Evolutionary conservation across 2,888 invertebrate species (phyloP).

Genomic region (Dryococelus australis): DNA sequence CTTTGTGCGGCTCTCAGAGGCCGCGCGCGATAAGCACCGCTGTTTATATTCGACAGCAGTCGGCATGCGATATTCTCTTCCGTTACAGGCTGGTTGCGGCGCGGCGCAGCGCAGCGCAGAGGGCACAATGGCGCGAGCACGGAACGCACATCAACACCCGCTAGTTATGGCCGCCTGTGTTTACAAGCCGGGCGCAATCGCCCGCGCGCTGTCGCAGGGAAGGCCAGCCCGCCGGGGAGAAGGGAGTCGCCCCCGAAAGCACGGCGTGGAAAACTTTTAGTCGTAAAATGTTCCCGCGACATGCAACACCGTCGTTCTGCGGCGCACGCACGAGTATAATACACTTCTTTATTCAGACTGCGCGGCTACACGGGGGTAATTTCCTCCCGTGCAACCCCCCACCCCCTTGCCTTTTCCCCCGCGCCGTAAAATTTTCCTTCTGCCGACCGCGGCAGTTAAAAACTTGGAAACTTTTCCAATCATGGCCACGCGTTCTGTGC

Average conservation of each 20-base stretch:
- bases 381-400: background rate
- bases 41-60: too few relatives aligned
- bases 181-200: background rate
- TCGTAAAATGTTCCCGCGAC: constrained; percentile 3
- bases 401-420: background rate
- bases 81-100: too few relatives aligned
- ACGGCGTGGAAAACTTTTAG: background rate
- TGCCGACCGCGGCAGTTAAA: background rate
- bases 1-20: too few relatives aligned
- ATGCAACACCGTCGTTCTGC: background rate
- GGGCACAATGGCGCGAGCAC: background rate
- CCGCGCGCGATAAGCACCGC: too few relatives aligned
- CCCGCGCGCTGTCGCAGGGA: background rate
- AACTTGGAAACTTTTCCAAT: background rate
- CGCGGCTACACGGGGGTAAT: constrained; percentile 10
- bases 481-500: background rate
- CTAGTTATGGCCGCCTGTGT: background rate
- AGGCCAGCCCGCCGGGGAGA: background rate
- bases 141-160: background rate
- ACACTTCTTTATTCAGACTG: background rate
- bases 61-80: too few relatives aligned
- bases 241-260: background rate
- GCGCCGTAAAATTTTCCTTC: background rate
- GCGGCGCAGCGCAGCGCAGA: too few relatives aligned
- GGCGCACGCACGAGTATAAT: background rate